phyloP scores from a whole-genome alignment of 2,797 vertebrate genomes.

The Rhynchotus rufescens region DNA sequence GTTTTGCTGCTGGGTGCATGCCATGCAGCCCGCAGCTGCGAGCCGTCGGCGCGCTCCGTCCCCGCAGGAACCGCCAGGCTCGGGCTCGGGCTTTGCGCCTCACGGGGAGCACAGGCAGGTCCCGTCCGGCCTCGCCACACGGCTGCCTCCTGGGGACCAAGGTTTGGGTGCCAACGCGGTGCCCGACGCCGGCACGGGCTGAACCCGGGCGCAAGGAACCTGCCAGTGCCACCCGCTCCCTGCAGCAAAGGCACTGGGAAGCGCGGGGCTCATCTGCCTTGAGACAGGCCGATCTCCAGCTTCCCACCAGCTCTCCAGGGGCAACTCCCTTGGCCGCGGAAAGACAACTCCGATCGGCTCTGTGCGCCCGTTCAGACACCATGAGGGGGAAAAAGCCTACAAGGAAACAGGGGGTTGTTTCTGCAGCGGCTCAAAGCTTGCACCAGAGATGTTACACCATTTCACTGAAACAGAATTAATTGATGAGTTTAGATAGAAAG shows the following conservation, averaged over 20 bases:
- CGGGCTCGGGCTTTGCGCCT: no score
- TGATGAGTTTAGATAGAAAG: constrained; percentile 73
- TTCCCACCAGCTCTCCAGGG: not conserved
- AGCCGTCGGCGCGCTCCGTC: no score
- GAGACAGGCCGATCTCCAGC: not conserved
- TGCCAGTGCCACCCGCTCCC: rapidly evolving
- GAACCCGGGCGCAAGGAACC: no score
- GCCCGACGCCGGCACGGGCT: no score
- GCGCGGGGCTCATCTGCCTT: not conserved
- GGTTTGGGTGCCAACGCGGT: no score
- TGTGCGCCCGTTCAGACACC: not conserved
- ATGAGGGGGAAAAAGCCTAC: constrained; percentile 34
- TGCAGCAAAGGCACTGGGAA: not conserved
- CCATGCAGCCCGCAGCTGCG: no score
- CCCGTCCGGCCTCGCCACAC: no score
- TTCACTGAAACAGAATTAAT: constrained; percentile 73
- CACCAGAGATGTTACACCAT: not conserved
- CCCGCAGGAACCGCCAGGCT: no score
- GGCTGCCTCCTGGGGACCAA: no score
- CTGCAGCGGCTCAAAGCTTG: constrained; percentile 48
- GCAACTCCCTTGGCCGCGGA: rapidly evolving
- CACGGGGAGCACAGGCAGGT: no score
- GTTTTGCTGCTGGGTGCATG: no score
- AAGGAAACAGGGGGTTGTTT: constrained; percentile 52
- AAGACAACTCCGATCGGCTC: not conserved